Percentiles rank a stretch among this genome's conserved stretches.
These are phyloP conservation scores for Centrocercus urophasianus DNA, from an alignment of 2,113 vertebrate genomes.

Conservation along the genomic window DNA sequence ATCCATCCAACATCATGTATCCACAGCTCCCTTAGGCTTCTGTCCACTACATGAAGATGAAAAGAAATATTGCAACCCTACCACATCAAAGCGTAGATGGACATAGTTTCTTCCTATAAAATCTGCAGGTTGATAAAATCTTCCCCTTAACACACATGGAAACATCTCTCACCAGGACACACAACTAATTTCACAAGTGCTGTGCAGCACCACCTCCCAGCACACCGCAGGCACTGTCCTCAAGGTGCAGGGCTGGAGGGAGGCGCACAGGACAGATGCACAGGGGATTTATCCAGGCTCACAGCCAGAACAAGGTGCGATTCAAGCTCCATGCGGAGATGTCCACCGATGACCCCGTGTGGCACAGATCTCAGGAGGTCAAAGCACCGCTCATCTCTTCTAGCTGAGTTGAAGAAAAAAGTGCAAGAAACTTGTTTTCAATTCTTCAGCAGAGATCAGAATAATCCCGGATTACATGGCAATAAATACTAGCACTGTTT, in stretches of 20 bases:
- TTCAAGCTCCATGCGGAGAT: accelerated
- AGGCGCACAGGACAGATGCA: not conserved
- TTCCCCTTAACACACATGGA: not conserved
- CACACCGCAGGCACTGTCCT: not conserved
- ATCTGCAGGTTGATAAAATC: not conserved
- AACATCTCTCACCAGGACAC: not conserved
- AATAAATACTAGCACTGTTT: not conserved
- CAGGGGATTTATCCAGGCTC: not conserved
- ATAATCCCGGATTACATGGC: not conserved
- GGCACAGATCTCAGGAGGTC: not conserved
- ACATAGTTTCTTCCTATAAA: not conserved
- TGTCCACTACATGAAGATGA: not conserved
- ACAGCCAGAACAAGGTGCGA: not conserved
- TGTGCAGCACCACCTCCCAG: not conserved
- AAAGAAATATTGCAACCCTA: accelerated
- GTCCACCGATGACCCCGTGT: accelerated
- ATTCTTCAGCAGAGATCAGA: not conserved
- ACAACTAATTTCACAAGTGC: not conserved
- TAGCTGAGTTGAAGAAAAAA: not conserved
- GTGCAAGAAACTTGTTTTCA: not conserved
- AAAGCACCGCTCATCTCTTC: not conserved
- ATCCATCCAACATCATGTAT: accelerated
- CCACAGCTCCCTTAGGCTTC: not conserved
- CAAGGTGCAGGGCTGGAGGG: accelerated
- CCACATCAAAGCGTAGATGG: accelerated